Evolutionary conservation across 35 echinoderm and acorn worm species (phyloP), one percentile per base, ranked within the genome.

Genomic region (Amphiura filiformis): DNA sequence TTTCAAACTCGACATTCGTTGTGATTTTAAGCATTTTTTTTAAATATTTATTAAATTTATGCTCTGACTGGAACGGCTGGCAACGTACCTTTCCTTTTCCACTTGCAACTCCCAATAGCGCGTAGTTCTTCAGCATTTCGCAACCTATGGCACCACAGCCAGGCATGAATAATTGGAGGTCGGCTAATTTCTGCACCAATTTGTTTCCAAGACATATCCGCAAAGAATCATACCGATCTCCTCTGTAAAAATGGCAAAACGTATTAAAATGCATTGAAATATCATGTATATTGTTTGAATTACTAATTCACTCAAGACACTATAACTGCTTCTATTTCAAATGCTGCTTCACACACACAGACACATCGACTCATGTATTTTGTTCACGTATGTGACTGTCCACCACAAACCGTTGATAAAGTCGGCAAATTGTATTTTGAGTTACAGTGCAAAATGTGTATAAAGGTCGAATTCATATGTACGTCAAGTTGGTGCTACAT

Each of bases 111-210:
- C 96, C 96, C 20, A 98, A 61, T 78, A 98, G 34, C 13, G 96
- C 96, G 78, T 93, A 98, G 77, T 98, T 98, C 42, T 98, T 98
- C 5, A 98, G 57, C 96, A 98, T 98, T 38, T 98, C 96, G 81
- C 96, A 98, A 5, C 96, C 96, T 32, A 98, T 98, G 5, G 96
- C 96, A 39, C 96, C 96, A 78, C 96, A 98, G 31, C 96, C 96
- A 7, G 94, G 89, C 96, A 98, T 98, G 78, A 98, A 98, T 28
- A 98, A 79, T 31, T 94, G 88, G 56, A 94, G 81, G 9, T 85
- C 56, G 39, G 75, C 86, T 13, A 98, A 49, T 44, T 94, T 91
- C 34, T 34, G 30, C 0, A 84, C 79, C 13, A 92, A 35, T 23
- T 89, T 80, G 23, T 98, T 92, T 1, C 96, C 96, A 65, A 98